Base-by-base conservation (phyloP, 2,888 invertebrate genomes). In the Alentia gelatinosa region DNA sequence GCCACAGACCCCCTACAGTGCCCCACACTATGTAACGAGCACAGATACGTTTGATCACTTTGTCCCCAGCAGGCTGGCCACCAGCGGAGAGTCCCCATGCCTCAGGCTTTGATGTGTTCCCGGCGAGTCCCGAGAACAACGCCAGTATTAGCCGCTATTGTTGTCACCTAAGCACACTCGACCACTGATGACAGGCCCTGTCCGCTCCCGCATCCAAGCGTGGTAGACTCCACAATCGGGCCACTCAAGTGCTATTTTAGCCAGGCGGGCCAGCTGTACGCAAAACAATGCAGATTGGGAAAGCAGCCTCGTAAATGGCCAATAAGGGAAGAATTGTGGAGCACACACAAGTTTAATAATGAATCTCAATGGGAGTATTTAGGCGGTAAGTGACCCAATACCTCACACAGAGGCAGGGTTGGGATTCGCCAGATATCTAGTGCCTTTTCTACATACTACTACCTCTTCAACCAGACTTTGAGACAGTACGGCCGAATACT, bases 1-100 rank as follows among this genome's bases (percentile, higher is more conserved):
- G n/a, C n/a, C n/a, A n/a, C n/a, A n/a, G 63, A 79, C 37, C 37
- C 39, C 37, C 37, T 79, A 39, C 23, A 37, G 79, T 1, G 35
- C 12, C 39, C 35, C 19, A 79, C 79, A 79, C 79, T 39, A 79
- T 79, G 79, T 79, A 79, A 79, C 39, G 79, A 79, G 79, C 7
- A 79, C n/a, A n/a, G 79, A 79, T 35, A 35, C 39, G 79, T 79
- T 79, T 79, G 79, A 79, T 79, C 79, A 39, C 79, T 37, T 79
- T 79, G 79, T 79, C 39, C 33, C 4, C 74, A 74, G 74, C 74
- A 9, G 74, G 74, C 74, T 33, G 26, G 19, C 74, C 74, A 26
- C 74, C 33, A 33, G 74, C 30, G 15, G 74, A 33, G 56, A 56
- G 23, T 56, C 56, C n/a, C 56, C 56, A 56, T 19, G 56, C 23